Percentiles rank a stretch among this genome's conserved stretches.
phyloP scores from a whole-genome alignment of 2,113 vertebrate species.

The Stomatorhinus ivindoensis region DNA sequence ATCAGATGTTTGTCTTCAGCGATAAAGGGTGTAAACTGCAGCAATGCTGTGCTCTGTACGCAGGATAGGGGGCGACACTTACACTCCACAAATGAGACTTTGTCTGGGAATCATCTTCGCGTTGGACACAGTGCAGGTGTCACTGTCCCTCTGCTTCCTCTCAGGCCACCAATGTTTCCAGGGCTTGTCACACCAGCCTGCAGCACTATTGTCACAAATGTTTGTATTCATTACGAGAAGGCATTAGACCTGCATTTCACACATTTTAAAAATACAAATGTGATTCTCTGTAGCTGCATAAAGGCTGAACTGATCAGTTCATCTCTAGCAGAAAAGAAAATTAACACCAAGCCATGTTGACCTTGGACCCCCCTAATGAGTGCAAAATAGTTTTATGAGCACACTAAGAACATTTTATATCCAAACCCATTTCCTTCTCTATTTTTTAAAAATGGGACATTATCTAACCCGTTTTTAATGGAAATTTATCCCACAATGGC shows the following conservation, averaged over 20 bases:
- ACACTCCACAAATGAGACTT: not conserved
- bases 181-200: not conserved
- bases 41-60: not conserved
- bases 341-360: not conserved
- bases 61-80: not conserved
- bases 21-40: not conserved
- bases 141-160: not conserved
- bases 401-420: not conserved
- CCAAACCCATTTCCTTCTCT: not conserved
- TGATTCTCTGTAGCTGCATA: not conserved
- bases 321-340: not conserved
- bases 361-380: not conserved
- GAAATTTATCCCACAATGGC: not conserved
- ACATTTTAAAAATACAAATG: not conserved
- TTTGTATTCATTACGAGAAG: not conserved
- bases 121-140: not conserved
- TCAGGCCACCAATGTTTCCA: not conserved
- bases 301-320: not conserved
- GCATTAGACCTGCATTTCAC: not conserved
- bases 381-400: not conserved
- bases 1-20: not conserved
- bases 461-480: not conserved
- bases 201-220: not conserved
- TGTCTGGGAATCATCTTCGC: not conserved
- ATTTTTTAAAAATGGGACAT: not conserved